Evolutionary conservation across 2,113 vertebrate species (phyloP).

Genomic region (Crotophaga sulcirostris): DNA sequence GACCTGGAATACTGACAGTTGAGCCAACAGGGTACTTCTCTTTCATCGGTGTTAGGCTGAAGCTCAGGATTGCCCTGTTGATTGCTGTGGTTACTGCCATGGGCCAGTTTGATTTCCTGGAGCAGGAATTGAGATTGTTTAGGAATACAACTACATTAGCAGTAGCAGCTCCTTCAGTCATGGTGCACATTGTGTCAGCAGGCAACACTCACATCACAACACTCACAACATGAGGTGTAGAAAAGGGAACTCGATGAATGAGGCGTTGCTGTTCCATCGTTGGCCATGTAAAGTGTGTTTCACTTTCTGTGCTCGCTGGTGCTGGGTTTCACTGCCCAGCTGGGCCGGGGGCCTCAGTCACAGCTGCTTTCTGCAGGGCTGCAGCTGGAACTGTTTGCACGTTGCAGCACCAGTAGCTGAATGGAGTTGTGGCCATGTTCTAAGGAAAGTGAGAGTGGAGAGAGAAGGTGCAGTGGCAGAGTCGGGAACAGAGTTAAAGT

Average conservation of each 20-base stretch:
- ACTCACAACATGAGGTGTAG: background rate
- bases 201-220: background rate
- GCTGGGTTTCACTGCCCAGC: background rate
- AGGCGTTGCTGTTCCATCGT: background rate
- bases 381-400: background rate
- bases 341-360: background rate
- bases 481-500: background rate
- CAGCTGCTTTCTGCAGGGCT: background rate
- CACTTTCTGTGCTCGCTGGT: background rate
- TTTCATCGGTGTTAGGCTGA: background rate
- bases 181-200: background rate
- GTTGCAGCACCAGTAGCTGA: background rate
- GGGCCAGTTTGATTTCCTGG: slow-evolving; percentile 1
- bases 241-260: background rate
- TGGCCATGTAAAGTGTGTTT: background rate
- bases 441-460: background rate
- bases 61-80: background rate
- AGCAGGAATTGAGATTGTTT: background rate
- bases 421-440: background rate
- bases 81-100: background rate
- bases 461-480: background rate
- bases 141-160: background rate
- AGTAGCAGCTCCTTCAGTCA: background rate
- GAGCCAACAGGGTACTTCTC: background rate
- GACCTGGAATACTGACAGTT: background rate